Percentiles rank a stretch among this genome's conserved stretches.
phyloP scores from a whole-genome alignment of 2,797 vertebrate species.

The Adelosebastes latens region DNA sequence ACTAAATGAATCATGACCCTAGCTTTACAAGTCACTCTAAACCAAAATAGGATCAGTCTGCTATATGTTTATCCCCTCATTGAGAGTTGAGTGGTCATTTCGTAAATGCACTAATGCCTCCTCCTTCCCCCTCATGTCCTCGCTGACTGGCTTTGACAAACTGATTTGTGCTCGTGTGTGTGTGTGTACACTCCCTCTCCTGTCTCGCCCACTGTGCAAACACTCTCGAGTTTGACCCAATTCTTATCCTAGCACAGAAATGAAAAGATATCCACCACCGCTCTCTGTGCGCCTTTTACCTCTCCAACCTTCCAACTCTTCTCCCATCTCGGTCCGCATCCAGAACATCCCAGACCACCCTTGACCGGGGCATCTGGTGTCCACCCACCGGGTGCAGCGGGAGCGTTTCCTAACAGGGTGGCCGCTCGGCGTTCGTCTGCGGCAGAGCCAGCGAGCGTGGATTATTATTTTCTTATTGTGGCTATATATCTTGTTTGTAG shows the following conservation, averaged over 20 bases:
- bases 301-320: neutral
- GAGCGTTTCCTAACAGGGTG: conserved; percentile 1
- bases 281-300: conserved; percentile 12
- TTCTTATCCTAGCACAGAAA: conserved; percentile 67
- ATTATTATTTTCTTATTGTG: conserved; percentile 65
- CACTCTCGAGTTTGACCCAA: conserved; percentile 78
- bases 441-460: conserved; percentile 35
- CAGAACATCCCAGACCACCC: conserved; percentile 8
- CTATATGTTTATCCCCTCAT: conserved; percentile 26
- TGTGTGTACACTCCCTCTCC: conserved; percentile 40
- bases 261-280: conserved; percentile 44
- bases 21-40: conserved; percentile 13
- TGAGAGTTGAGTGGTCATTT: conserved; percentile 56
- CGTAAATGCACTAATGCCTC: conserved; percentile 56
- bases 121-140: conserved; percentile 19
- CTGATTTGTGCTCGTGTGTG: conserved; percentile 42
- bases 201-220: conserved; percentile 64
- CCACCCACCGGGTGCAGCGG: conserved; percentile 9
- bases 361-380: conserved; percentile 44
- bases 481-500: conserved; percentile 63
- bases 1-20: neutral
- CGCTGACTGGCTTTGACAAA: conserved; percentile 57
- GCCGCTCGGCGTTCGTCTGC: conserved; percentile 15
- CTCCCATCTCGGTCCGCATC: neutral
- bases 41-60: conserved; percentile 16